Evolutionary conservation across 2,888 invertebrate genomes (phyloP).

Genomic region (Drosophila sordidula): DNA sequence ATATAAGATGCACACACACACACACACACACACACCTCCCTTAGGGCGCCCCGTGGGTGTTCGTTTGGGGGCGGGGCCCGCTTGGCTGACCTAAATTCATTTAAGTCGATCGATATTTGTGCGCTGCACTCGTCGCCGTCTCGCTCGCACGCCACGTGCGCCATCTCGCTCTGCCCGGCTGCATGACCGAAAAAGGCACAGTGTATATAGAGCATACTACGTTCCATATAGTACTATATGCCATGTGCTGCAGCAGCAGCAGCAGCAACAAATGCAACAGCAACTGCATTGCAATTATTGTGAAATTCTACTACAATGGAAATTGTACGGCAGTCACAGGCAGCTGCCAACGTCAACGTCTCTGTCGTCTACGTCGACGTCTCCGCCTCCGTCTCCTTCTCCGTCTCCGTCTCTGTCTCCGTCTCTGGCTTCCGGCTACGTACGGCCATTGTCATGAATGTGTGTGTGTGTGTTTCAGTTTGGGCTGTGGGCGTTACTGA

Average conservation of each 20-base stretch:
- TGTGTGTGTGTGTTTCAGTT: conserved; percentile 26
- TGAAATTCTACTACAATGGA: conserved; percentile 78
- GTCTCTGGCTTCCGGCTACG: conserved; percentile 55
- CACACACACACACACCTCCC: conserved; percentile 28
- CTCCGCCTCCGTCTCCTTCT: conserved; percentile 23
- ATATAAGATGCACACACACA: conserved; percentile 52
- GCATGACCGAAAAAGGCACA: conserved; percentile 69
- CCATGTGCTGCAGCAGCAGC: conserved; percentile 31
- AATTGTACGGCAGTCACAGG: conserved; percentile 58
- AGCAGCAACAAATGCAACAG: conserved; percentile 29
- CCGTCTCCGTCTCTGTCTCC: conserved; percentile 5
- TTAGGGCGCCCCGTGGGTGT: conserved; percentile 11
- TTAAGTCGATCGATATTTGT: conserved; percentile 77
- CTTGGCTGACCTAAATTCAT: conserved; percentile 75
- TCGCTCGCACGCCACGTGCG: conserved; percentile 26
- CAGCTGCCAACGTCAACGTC: conserved; percentile 44
- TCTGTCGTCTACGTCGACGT: conserved; percentile 10
- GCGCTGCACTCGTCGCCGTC: conserved; percentile 49
- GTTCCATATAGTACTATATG: conserved; percentile 59
- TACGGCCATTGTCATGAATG: conserved; percentile 49
- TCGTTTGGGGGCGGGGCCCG: conserved; percentile 4
- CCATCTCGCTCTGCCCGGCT: conserved; percentile 11
- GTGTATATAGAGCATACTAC: conserved; percentile 75
- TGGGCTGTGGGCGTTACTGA: conserved; percentile 49
- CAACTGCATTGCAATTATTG: conserved; percentile 71